phyloP scores from a whole-genome alignment of 2,888 invertebrate species.

The Orchesellides sinensis region DNA sequence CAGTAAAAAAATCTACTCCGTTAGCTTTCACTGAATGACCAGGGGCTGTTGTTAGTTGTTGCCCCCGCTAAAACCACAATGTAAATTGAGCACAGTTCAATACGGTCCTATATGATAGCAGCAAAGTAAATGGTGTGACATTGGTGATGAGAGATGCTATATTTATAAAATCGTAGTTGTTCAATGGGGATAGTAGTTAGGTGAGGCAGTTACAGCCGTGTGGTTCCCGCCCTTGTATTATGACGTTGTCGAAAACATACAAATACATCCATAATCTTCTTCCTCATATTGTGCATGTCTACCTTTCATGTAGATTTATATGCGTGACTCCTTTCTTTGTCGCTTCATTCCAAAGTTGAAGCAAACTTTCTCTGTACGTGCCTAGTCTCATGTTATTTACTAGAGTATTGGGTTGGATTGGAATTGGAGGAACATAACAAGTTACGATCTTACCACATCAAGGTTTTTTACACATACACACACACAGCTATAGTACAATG shows the following conservation, averaged over 20 bases:
- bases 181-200: too few relatives aligned
- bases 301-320: constrained; percentile 22
- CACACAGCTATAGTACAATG: background rate
- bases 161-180: too few relatives aligned
- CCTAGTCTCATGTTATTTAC: too few relatives aligned
- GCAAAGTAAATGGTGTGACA: background rate
- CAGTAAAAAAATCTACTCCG: background rate
- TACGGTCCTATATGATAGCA: background rate
- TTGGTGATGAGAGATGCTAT: background rate
- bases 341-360: too few relatives aligned
- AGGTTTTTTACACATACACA: background rate
- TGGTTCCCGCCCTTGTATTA: background rate
- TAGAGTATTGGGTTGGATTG: constrained; percentile 1
- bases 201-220: background rate
- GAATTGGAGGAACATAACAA: constrained; percentile 20
- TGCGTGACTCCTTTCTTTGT: constrained; percentile 11
- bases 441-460: constrained; percentile 20
- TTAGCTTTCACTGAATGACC: background rate
- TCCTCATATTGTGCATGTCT: constrained; percentile 19
- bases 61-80: background rate
- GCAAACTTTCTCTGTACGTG: too few relatives aligned
- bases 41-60: background rate
- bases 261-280: constrained; percentile 16
- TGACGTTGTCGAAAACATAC: constrained; percentile 14
- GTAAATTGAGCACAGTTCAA: background rate